Base-by-base conservation (phyloP, 2,888 invertebrate species). In the Athalia circularis region DNA sequence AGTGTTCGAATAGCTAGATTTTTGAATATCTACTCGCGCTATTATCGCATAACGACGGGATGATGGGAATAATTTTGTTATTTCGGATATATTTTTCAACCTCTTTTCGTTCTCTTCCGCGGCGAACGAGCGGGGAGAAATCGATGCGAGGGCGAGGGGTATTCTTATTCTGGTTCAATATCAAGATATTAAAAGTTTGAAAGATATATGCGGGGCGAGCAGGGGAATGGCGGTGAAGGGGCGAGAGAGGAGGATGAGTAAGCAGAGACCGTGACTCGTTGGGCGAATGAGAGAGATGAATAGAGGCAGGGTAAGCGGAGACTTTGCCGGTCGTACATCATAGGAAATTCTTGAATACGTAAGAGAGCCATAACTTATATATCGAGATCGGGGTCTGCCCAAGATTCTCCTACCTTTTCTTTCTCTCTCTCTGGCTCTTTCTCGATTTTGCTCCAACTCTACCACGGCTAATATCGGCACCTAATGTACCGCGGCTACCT, bases 311-410 rank as follows among this genome's bases (percentile, higher is more conserved):
- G 15, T 9, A 47, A 11, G 13, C 65, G 57, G 62, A 50, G 48
- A 13, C n/a, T 75, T 75, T 29, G 75, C 50, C 75, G 75, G 75
- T 75, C 75, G 75, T 75, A 75, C 75, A 75, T 75, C 75, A 75
- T 62, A 75, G 75, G 75, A 75, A 75, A 75, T 75, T 75, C 75
- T 75, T 75, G 75, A 75, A 75, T 75, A 75, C 75, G 75, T 75
- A 62, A 75, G 62, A 75, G 75, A 75, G 75, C 75, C 75, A 75
- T 75, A 75, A 75, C 75, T 75, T 75, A 75, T 64, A 75, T 52
- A 75, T 75, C 62, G 75, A 52, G 75, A 75, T 75, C 64, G 75
- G 29, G 62, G 75, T 4, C 43, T 62, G 61, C 50, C 75, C 62
- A 50, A 52, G 48, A 50, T 75, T 64, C 62, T 62, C 43, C 62